These are phyloP conservation scores for Gallinago undulata DNA, from an alignment of 2,113 vertebrate species.

Conservation along the genomic window DNA sequence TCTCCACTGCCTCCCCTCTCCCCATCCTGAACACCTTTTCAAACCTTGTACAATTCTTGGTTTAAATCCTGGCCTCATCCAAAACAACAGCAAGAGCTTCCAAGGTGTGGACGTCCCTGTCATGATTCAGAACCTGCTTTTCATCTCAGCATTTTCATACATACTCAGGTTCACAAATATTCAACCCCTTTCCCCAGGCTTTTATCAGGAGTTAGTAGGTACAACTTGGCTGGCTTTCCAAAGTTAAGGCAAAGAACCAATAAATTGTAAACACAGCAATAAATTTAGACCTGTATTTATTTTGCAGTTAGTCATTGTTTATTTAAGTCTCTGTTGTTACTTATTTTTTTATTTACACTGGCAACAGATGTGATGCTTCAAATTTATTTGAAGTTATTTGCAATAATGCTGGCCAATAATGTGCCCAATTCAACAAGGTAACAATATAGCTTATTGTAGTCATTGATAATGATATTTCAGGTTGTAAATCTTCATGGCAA, in stretches of 20 bases:
- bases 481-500: not conserved
- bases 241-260: not conserved
- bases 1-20: not conserved
- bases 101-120: not conserved
- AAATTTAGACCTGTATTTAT: not conserved
- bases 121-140: not conserved
- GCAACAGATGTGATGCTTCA: not conserved
- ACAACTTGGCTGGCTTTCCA: not conserved
- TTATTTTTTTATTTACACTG: not conserved
- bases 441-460: not conserved
- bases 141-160: not conserved
- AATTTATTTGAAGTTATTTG: not conserved
- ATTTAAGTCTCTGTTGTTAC: not conserved
- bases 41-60: not conserved
- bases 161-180: not conserved
- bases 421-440: not conserved
- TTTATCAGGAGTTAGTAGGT: not conserved
- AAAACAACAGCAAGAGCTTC: not conserved
- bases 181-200: not conserved
- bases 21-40: not conserved
- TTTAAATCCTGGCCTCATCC: not conserved
- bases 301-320: not conserved
- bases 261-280: not conserved
- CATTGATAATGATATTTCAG: not conserved
- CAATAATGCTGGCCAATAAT: not conserved